Conservation (phyloP, 2,797 vertebrate genomes). For the Dromococcyx pavoninus region DNA sequence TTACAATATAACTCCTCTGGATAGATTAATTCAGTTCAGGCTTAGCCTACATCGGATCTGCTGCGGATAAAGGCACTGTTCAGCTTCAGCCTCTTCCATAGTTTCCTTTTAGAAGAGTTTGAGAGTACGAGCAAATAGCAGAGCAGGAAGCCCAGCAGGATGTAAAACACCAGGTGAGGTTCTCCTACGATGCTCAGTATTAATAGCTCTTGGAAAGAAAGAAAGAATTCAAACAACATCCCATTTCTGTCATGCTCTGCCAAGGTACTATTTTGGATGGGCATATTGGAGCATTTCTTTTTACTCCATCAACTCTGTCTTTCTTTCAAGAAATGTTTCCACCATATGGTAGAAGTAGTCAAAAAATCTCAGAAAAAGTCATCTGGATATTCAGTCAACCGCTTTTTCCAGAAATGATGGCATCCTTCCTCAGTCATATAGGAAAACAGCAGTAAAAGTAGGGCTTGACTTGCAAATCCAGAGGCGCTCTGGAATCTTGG, state of each 20-base stretch:
- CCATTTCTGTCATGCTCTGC: slow-evolving; percentile 39
- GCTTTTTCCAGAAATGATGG: slow-evolving; percentile 6
- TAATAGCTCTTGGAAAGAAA: slow-evolving; percentile 39
- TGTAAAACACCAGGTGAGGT: slow-evolving; percentile 16
- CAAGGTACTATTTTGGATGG: slow-evolving; percentile 36
- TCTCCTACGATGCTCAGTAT: background rate
- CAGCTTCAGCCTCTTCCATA: background rate
- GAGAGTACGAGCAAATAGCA: background rate
- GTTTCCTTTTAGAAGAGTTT: background rate
- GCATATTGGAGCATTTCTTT: background rate
- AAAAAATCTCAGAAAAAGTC: slow-evolving; percentile 10
- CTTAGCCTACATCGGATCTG: background rate
- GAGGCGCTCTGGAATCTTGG: background rate
- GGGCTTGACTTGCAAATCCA: background rate
- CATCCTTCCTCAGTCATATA: background rate
- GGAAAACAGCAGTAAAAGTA: background rate
- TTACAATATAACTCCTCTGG: background rate
- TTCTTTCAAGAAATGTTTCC: slow-evolving; percentile 34
- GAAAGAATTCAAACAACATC: slow-evolving; percentile 4
- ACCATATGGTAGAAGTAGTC: slow-evolving; percentile 32
- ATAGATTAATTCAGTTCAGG: background rate
- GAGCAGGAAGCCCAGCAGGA: background rate
- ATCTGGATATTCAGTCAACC: slow-evolving; percentile 44
- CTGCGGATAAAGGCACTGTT: background rate
- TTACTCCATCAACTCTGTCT: slow-evolving; percentile 1